Conservation (phyloP, 2,113 vertebrate genomes). For the Tychaedon coryphoeus region DNA sequence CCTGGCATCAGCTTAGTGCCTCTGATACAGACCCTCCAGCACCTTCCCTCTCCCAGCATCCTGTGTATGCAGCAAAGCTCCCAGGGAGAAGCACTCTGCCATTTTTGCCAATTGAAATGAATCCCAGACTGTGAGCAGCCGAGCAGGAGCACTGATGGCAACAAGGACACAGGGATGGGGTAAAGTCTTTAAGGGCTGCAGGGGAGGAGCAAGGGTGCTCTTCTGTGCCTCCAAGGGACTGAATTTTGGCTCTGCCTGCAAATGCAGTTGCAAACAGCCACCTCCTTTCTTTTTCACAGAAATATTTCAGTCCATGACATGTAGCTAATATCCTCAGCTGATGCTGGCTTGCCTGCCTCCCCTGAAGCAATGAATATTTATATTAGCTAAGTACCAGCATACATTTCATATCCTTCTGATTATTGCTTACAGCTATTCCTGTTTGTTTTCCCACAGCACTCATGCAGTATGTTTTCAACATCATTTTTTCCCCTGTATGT, state of each 20-base stretch:
- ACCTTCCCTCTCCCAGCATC: neutral
- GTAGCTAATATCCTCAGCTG: neutral
- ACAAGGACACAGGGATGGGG: neutral
- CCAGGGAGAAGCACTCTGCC: neutral
- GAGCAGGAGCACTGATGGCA: rapidly evolving
- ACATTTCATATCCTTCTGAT: neutral
- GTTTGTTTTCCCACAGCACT: neutral
- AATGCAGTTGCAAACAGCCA: neutral
- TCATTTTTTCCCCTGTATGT: neutral
- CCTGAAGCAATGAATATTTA: constrained; percentile 37
- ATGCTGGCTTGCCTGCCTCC: neutral
- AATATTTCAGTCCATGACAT: neutral
- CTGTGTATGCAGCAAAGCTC: neutral
- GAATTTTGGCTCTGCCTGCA: neutral
- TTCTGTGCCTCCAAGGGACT: neutral
- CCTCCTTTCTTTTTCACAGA: neutral
- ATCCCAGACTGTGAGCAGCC: neutral
- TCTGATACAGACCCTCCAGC: neutral
- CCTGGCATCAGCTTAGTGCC: neutral
- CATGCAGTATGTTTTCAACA: neutral
- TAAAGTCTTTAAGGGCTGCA: neutral
- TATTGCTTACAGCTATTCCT: constrained; percentile 15
- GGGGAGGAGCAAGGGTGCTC: neutral
- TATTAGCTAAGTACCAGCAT: neutral
- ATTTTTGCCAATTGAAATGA: neutral